Evolutionary conservation across 2,113 vertebrate species (phyloP).

Genomic region (Cyanoderma ruficeps): DNA sequence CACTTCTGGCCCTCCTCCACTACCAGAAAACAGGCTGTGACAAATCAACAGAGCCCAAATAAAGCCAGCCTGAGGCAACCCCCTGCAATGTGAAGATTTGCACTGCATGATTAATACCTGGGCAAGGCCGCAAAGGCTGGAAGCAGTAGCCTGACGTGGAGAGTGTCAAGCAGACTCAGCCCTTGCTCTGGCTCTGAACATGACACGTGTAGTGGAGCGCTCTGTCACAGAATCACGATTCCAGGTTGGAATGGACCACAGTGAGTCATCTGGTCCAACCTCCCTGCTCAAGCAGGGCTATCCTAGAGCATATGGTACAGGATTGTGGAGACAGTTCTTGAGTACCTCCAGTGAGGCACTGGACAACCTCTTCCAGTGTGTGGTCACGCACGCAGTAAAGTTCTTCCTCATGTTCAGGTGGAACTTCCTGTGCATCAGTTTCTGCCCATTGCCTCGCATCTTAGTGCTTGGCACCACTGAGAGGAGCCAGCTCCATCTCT

Average conservation of each 20-base stretch:
- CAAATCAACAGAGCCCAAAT: neutral
- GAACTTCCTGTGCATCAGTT: neutral
- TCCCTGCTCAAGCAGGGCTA: neutral
- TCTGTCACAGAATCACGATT: slow-evolving; percentile 63
- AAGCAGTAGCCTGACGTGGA: rapidly evolving
- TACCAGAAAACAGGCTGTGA: neutral
- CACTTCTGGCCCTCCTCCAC: neutral
- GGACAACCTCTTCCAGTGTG: rapidly evolving
- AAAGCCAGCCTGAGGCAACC: neutral
- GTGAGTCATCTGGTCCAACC: neutral
- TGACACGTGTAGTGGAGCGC: slow-evolving; percentile 84
- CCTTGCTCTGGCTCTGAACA: neutral
- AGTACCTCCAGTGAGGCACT: neutral
- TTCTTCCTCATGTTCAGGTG: neutral
- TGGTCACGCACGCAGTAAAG: neutral
- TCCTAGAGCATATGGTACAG: neutral
- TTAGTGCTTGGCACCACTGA: neutral
- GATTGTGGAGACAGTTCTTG: no score
- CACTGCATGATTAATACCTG: neutral
- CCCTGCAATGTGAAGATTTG: neutral
- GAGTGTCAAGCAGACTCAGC: neutral
- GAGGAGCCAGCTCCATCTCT: neutral
- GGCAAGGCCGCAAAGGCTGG: neutral
- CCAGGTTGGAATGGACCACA: neutral
- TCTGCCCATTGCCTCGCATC: neutral